Percentiles rank a stretch among this genome's conserved stretches.
Conservation (phyloP, 2,113 vertebrate species). For the Ardeotis arabs region DNA sequence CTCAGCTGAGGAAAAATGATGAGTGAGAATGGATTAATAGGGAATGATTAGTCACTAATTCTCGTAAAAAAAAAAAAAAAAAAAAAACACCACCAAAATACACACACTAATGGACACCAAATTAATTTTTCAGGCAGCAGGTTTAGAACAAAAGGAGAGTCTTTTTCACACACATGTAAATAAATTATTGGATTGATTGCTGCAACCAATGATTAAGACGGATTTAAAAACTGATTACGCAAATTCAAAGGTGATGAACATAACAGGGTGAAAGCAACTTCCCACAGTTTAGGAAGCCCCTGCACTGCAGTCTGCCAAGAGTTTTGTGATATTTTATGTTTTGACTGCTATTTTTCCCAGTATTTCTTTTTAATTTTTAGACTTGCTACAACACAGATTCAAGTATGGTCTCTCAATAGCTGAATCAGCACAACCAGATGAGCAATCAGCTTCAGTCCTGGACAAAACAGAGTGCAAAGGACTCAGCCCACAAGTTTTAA, state of each 20-base stretch:
- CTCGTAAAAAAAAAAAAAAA: not conserved
- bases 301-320: not conserved
- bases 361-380: not conserved
- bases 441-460: not conserved
- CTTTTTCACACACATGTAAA: not conserved
- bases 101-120: not conserved
- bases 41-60: not conserved
- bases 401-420: too few species aligned
- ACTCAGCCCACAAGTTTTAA: not conserved
- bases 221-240: not conserved
- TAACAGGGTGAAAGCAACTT: not conserved
- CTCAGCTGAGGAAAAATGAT: not conserved
- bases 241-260: not conserved
- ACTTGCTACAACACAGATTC: accelerated
- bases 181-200: not conserved
- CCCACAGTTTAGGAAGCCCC: not conserved
- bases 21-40: not conserved
- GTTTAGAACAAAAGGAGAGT: not conserved
- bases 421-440: not conserved
- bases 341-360: not conserved
- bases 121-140: not conserved
- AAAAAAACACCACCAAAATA: too few species aligned
- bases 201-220: accelerated
- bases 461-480: accelerated
- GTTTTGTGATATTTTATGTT: not conserved